These are phyloP conservation scores for Hippolais icterina DNA, from an alignment of 2,113 vertebrate genomes.

Conservation along the genomic window DNA sequence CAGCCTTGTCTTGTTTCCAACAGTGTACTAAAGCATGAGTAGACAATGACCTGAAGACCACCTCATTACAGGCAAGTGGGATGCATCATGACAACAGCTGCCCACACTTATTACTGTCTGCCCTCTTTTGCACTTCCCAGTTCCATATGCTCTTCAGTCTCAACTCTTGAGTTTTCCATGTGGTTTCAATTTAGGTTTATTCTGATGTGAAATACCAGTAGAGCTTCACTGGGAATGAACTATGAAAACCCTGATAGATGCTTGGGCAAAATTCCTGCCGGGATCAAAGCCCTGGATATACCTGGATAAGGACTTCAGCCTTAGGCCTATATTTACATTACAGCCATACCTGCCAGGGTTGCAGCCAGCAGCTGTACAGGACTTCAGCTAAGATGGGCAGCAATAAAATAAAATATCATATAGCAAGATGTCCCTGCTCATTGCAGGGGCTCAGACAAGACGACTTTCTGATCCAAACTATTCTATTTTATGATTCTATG, in stretches of 20 bases:
- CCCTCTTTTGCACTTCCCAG: background rate
- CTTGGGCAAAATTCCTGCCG: background rate
- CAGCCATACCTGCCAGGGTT: background rate
- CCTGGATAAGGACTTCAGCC: background rate
- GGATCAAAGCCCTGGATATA: background rate
- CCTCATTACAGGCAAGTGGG: background rate
- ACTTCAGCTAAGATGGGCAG: background rate
- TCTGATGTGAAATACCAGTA: background rate
- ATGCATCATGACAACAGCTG: constrained; percentile 21
- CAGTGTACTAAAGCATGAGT: background rate
- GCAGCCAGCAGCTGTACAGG: background rate
- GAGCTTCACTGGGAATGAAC: background rate
- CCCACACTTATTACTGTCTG: background rate
- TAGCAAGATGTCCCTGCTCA: background rate
- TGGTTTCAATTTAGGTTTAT: background rate
- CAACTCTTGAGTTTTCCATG: background rate
- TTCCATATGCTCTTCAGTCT: background rate
- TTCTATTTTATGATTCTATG: background rate
- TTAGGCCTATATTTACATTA: background rate
- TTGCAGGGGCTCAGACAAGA: background rate
- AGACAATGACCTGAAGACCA: background rate
- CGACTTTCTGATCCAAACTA: background rate
- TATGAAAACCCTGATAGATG: background rate
- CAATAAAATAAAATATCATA: background rate
- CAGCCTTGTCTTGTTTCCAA: background rate